Conservation (phyloP, 2,797 vertebrate genomes). For the Botia kubotai region DNA sequence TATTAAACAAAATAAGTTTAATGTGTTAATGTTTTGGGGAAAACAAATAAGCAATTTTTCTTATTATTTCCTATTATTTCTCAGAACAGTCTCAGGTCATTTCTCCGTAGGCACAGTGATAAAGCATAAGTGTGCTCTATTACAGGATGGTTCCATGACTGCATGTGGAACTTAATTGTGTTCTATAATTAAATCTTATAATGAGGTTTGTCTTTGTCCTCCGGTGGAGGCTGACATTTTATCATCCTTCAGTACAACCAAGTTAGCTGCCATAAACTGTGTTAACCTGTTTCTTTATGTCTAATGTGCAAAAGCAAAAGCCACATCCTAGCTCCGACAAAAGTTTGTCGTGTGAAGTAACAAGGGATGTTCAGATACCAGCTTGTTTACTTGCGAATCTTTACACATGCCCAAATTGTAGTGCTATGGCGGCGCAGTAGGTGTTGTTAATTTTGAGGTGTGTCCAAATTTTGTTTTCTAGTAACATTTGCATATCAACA, state of each 20-base stretch:
- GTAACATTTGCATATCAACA: no score
- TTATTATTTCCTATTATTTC: background rate
- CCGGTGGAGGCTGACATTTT: slow-evolving; percentile 37
- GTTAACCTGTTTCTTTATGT: slow-evolving; percentile 28
- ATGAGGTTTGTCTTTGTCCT: slow-evolving; percentile 26
- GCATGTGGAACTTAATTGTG: slow-evolving; percentile 33
- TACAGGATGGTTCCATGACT: slow-evolving; percentile 12
- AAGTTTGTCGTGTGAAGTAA: no score
- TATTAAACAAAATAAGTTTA: background rate
- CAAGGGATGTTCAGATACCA: no score
- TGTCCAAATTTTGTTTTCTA: no score
- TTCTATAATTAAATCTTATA: slow-evolving; percentile 51
- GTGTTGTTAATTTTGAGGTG: no score
- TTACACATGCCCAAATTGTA: no score
- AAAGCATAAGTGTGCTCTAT: slow-evolving; percentile 27
- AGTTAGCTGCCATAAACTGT: slow-evolving; percentile 54
- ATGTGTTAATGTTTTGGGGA: background rate
- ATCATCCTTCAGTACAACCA: slow-evolving; percentile 37
- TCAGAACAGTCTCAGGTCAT: background rate
- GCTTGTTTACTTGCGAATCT: no score
- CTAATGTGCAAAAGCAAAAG: background rate
- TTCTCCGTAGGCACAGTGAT: slow-evolving; percentile 50
- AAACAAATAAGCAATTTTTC: background rate
- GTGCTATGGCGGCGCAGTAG: no score
- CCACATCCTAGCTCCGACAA: background rate